Evolutionary conservation across 1,140 invertebrate genomes (phyloP).

Genomic region (Nymphalis io): DNA sequence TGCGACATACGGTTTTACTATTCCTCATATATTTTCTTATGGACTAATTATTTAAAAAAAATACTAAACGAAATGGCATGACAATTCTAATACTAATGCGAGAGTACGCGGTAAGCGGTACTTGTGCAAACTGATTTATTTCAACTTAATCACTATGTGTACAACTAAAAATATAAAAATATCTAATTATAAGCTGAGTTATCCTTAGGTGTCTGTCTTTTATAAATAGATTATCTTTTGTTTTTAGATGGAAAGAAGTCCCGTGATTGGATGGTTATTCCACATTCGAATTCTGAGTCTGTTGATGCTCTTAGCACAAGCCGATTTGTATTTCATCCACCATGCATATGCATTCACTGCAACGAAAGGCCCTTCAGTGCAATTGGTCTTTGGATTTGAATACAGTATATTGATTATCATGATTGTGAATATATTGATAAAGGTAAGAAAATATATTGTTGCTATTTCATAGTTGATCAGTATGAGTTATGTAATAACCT

Average conservation of each 20-base stretch:
- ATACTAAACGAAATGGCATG: too few relatives aligned
- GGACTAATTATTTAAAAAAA: too few relatives aligned
- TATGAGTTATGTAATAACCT: too few relatives aligned
- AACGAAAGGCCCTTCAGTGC: slow-evolving; percentile 96
- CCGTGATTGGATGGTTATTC: slow-evolving; percentile 97
- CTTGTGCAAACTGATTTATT: too few relatives aligned
- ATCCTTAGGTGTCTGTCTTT: too few relatives aligned
- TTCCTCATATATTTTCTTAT: too few relatives aligned
- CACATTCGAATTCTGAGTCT: slow-evolving; percentile 95
- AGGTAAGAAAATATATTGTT: slow-evolving; percentile 82
- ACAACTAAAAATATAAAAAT: too few relatives aligned
- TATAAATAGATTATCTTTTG: slow-evolving; percentile 19
- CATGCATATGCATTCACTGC: slow-evolving; percentile 98
- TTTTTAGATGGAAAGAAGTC: slow-evolving; percentile 98
- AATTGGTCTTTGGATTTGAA: slow-evolving; percentile 99
- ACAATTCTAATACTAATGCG: too few relatives aligned
- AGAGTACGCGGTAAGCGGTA: too few relatives aligned
- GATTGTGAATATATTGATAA: slow-evolving; percentile 95
- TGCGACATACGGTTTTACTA: too few relatives aligned
- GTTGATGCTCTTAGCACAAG: slow-evolving; percentile 88
- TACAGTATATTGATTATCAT: slow-evolving; percentile 98
- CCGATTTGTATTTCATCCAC: slow-evolving; percentile 95
- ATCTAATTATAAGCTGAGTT: too few relatives aligned
- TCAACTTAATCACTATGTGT: too few relatives aligned
- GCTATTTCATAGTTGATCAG: not conserved